These are phyloP conservation scores for Thelaira solivaga DNA, from an alignment of 2,888 invertebrate genomes.

Conservation along the genomic window DNA sequence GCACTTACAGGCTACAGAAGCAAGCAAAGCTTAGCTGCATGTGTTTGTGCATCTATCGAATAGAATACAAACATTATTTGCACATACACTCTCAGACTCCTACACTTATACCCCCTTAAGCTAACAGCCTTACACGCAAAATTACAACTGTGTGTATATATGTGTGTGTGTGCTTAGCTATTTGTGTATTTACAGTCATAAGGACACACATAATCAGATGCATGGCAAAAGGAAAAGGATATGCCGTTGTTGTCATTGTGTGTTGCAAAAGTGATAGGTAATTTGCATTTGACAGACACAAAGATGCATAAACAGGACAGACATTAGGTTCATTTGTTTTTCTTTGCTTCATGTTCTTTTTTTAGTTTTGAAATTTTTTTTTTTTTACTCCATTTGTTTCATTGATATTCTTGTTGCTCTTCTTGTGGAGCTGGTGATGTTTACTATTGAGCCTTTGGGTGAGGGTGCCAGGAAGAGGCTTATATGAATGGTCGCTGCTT, in stretches of 20 bases:
- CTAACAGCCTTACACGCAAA: no score
- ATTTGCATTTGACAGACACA: slow-evolving; percentile 74
- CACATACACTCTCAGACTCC: no score
- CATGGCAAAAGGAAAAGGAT: slow-evolving; percentile 52
- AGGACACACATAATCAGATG: slow-evolving; percentile 56
- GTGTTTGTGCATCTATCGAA: not conserved
- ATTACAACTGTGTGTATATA: not conserved
- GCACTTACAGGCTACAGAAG: not conserved
- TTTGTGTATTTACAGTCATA: slow-evolving; percentile 38
- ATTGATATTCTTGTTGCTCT: not conserved
- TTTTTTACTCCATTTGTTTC: slow-evolving; percentile 37
- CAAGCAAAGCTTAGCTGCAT: not conserved
- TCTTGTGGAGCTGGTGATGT: slow-evolving; percentile 1
- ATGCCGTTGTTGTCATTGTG: slow-evolving; percentile 34
- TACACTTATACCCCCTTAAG: no score
- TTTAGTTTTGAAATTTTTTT: no score
- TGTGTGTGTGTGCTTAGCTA: not conserved
- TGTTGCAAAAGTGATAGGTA: slow-evolving; percentile 71
- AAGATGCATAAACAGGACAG: slow-evolving; percentile 21
- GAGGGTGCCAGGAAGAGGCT: slow-evolving; percentile 1
- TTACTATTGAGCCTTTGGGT: not conserved
- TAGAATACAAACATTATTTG: not conserved
- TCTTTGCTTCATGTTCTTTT: not conserved
- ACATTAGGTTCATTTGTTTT: slow-evolving; percentile 27
- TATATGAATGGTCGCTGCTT: slow-evolving; percentile 24